Percentiles rank a stretch among this genome's conserved stretches.
These are phyloP conservation scores for Heterohyrax brucei DNA, from an alignment of 2,797 vertebrate species.

Conservation along the genomic window DNA sequence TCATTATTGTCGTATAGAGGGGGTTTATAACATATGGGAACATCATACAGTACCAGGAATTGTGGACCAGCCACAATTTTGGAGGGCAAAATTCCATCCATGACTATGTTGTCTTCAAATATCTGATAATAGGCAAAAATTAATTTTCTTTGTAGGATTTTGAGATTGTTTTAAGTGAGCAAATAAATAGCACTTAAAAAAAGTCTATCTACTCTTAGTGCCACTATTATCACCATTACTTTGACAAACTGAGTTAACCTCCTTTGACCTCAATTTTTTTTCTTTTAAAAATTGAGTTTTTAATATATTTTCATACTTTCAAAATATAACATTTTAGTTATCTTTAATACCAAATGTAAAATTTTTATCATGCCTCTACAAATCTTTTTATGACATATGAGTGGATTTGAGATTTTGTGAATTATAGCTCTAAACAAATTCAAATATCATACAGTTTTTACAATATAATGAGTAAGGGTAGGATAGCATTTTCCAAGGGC, in stretches of 20 bases:
- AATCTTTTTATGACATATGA: background rate
- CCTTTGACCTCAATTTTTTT: conserved; percentile 29
- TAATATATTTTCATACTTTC: conserved; percentile 25
- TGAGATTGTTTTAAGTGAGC: background rate
- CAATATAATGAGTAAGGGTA: background rate
- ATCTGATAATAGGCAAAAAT: background rate
- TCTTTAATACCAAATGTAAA: conserved; percentile 45
- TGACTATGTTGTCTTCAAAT: background rate
- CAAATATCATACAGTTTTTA: background rate
- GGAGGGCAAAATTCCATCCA: no score
- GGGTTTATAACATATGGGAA: no score
- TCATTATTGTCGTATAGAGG: no score
- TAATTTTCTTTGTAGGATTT: conserved; percentile 10
- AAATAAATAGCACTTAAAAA: conserved; percentile 38
- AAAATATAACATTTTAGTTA: background rate
- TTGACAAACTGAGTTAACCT: background rate
- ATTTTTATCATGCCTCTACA: background rate
- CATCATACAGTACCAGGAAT: no score
- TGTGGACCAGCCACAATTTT: no score
- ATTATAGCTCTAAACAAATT: background rate
- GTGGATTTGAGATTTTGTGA: background rate
- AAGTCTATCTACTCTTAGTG: background rate
- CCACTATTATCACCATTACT: background rate
- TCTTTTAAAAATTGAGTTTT: conserved; percentile 20
- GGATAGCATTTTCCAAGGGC: background rate